phyloP scores from a whole-genome alignment of 2,797 vertebrate species.

The Sebastes hopkinsi region DNA sequence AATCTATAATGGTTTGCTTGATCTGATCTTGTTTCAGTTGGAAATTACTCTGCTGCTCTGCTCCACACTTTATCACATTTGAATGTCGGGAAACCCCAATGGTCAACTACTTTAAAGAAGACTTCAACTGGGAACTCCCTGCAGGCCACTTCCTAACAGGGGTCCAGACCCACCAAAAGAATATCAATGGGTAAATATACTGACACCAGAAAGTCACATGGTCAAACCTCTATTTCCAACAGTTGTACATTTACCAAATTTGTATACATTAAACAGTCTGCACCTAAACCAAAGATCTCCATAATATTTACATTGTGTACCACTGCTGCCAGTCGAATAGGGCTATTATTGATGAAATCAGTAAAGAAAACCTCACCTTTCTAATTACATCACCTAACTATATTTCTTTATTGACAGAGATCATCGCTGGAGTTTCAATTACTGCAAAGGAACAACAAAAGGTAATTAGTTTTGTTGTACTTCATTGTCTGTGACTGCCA shows the following conservation, averaged over 20 bases:
- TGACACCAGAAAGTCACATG: background rate
- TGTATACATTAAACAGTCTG: background rate
- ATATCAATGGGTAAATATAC: background rate
- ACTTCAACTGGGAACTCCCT: slow-evolving; percentile 8
- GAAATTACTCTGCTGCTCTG: background rate
- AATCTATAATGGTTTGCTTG: background rate
- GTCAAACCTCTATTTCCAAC: background rate
- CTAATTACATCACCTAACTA: background rate
- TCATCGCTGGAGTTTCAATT: slow-evolving; percentile 29
- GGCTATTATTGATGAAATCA: background rate
- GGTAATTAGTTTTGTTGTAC: background rate
- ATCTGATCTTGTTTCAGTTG: background rate
- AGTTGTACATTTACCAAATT: background rate
- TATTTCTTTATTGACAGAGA: slow-evolving; percentile 4
- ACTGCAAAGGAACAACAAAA: slow-evolving; percentile 10
- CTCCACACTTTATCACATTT: background rate
- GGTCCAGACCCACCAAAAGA: background rate
- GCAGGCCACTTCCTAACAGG: slow-evolving; percentile 10
- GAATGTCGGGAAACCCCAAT: background rate
- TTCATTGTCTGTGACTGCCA: background rate
- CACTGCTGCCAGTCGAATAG: fast-evolving
- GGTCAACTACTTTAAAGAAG: slow-evolving; percentile 3
- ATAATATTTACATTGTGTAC: background rate
- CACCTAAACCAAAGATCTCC: fast-evolving
- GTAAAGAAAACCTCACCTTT: background rate